Conservation (phyloP, 2,113 vertebrate genomes). For the Nematolebias whitei region DNA sequence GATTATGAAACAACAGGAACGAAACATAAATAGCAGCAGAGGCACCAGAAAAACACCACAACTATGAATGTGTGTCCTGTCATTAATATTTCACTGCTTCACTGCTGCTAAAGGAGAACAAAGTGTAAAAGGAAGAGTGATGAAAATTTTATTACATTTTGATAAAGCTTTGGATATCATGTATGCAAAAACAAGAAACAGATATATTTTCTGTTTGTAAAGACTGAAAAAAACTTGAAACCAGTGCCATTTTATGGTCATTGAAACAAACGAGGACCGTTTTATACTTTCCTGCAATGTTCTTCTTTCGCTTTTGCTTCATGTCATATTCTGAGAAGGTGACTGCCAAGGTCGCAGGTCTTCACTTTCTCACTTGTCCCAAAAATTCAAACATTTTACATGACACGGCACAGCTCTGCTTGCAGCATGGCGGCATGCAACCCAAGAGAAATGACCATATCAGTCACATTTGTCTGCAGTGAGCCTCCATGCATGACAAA, state of each 20-base stretch:
- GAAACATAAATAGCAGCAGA: slow-evolving; percentile 59
- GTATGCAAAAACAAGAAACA: slow-evolving; percentile 49
- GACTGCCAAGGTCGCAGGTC: slow-evolving; percentile 59
- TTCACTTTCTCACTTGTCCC: slow-evolving; percentile 59
- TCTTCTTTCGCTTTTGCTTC: background rate
- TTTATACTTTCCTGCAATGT: slow-evolving; percentile 12
- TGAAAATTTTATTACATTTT: slow-evolving; percentile 77
- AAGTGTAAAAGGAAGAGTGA: slow-evolving; percentile 66
- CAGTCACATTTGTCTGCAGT: slow-evolving; percentile 52
- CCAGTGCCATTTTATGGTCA: slow-evolving; percentile 30
- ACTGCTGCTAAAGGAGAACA: slow-evolving; percentile 67
- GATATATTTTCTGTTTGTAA: background rate
- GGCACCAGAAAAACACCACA: slow-evolving; percentile 39
- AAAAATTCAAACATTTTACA: slow-evolving; percentile 54
- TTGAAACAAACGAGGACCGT: slow-evolving; percentile 28
- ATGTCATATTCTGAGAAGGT: slow-evolving; percentile 6
- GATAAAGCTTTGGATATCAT: slow-evolving; percentile 61
- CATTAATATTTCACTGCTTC: slow-evolving; percentile 79
- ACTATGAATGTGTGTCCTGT: slow-evolving; percentile 61
- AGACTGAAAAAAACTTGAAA: slow-evolving; percentile 38
- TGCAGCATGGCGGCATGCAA: slow-evolving; percentile 45
- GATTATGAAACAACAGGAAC: slow-evolving; percentile 73
- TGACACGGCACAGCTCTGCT: slow-evolving; percentile 49
- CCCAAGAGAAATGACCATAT: slow-evolving; percentile 61
- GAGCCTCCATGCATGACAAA: slow-evolving; percentile 65